Base-by-base conservation (phyloP, 2,797 vertebrate genomes). In the Spinus olivaceus region DNA sequence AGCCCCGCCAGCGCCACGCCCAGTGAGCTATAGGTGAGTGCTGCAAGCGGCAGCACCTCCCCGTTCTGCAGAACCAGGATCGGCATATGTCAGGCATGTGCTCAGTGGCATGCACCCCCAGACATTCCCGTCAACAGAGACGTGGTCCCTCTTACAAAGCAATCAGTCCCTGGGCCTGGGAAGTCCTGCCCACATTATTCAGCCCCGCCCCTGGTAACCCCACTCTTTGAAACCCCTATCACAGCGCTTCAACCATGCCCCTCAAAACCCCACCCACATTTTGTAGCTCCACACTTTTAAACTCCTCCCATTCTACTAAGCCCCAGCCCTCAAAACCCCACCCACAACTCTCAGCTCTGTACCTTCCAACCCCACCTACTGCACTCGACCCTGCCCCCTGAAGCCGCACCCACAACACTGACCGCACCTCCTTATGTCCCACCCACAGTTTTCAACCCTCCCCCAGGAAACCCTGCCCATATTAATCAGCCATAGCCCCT, bases 31-130 rank as follows among this genome's bases (percentile, higher is more conserved):
- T 99, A 99, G 0, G 99, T 99, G 95, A 99, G 97, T 22, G 98
- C 96, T 93, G 98, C 99, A 95, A 99, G 97, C 0, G 99, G 99
- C 79, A 99, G 97, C 92, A 99, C 99, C 97, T 99, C 99, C 20
- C 99, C 99, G 5, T 99, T 99, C 99, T 99, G 97, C 51, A 77
- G 5, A 25, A 64, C 8, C 24, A 23, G 25, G 21, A 86, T 49
- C 3, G 9, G 54, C 19, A 16, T 16, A 17, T 47, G 22, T 88
- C 32, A 78, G 14, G 41, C 66, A 28, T 14, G 59, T 35, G 51
- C 7, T 54, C 46, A 33, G 39, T 4, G 8, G 14, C 25, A 23
- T 10, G 9, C 18, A 18, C 24, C 41, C 14, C 10, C 35, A 14
- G 14, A 28, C 20, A 56, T 2, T 8, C n/a, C 32, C 84, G 20